Percentiles rank a stretch among this genome's conserved stretches.
Conservation (phyloP, 2,797 vertebrate species). For the Notoglanidium macrostoma region DNA sequence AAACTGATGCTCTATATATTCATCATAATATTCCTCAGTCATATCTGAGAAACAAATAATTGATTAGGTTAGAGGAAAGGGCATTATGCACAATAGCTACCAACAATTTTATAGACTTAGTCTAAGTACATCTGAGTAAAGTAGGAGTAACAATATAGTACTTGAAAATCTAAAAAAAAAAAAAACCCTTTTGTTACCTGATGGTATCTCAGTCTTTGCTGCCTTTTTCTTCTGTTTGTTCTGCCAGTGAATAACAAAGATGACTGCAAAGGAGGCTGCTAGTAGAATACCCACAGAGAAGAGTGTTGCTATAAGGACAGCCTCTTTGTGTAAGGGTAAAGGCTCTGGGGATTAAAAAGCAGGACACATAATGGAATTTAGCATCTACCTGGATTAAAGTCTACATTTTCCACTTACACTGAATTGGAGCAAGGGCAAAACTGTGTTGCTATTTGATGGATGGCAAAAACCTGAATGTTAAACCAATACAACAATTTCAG, state of each 20-base stretch:
- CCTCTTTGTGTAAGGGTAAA: not conserved
- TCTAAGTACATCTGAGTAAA: not conserved
- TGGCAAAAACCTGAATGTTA: not conserved
- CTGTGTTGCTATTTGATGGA: not conserved
- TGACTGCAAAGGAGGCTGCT: conserved; percentile 35
- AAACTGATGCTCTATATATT: conserved; percentile 39
- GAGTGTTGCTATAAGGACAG: conserved; percentile 55
- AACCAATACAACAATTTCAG: not conserved
- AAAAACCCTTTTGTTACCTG: conserved; percentile 11
- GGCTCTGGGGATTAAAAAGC: conserved; percentile 45
- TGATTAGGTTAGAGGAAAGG: not conserved
- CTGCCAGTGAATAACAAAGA: conserved; percentile 57
- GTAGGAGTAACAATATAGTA: not conserved
- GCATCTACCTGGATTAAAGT: not conserved
- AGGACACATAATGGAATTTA: not conserved
- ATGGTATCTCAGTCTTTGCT: conserved; percentile 36
- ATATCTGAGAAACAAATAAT: conserved; percentile 57
- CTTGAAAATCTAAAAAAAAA: not conserved
- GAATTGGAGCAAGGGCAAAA: not conserved
- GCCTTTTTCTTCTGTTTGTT: conserved; percentile 47
- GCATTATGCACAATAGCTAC: not conserved
- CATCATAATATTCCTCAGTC: conserved; percentile 59
- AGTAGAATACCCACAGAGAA: conserved; percentile 62
- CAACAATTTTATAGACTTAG: not conserved
- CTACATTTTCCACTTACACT: not conserved